Base-by-base conservation (phyloP, 1,140 invertebrate species). In the Ladona fulva region DNA sequence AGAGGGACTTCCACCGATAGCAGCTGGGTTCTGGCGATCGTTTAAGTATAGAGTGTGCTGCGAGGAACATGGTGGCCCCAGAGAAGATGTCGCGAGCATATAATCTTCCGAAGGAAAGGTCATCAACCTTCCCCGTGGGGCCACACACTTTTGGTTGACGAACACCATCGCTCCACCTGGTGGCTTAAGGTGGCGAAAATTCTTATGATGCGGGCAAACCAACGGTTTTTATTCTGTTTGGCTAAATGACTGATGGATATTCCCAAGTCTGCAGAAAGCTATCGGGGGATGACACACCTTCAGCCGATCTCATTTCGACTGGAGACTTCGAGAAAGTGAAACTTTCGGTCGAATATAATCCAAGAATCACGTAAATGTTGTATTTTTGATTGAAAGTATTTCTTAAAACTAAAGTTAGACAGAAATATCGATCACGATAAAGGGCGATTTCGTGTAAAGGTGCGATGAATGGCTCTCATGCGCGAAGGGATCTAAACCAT, bases 191-290 rank as follows among this genome's bases (percentile, higher is more conserved):
- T 66, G 52, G 52, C 52, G n/a, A 66, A 66, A 22, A 66, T 19
- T 66, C n/a, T 19, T 66, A 22, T 6, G 52, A 66, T 66, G 52
- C 52, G 52, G 52, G 52, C 52, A 66, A 66, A 66, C 3, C 52
- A 66, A 66, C 52, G 52, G 52, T 66, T 66, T 66, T 66, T 66
- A 66, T 66, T 66, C 52, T 66, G 52, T 66, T 66, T 66, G 52
- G 52, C 52, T 22, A 66, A 66, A 22, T 66, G 52, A 66, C 52
- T 16, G 52, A 22, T 22, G 52, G 3, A 52, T 11, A 11, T 66
- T 12, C 52, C 52, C 1, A 12, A 66, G 52, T 66, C 52, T 66
- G 52, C 52, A 22, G 16, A 22, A 16, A 16, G 29, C 52, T 5
- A 22, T 22, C 52, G 52, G 12, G 5, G 52, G 52, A 66, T 66